These are phyloP conservation scores for Caenorhabditis sinica DNA, from an alignment of 2,888 invertebrate species.

Conservation along the genomic window DNA sequence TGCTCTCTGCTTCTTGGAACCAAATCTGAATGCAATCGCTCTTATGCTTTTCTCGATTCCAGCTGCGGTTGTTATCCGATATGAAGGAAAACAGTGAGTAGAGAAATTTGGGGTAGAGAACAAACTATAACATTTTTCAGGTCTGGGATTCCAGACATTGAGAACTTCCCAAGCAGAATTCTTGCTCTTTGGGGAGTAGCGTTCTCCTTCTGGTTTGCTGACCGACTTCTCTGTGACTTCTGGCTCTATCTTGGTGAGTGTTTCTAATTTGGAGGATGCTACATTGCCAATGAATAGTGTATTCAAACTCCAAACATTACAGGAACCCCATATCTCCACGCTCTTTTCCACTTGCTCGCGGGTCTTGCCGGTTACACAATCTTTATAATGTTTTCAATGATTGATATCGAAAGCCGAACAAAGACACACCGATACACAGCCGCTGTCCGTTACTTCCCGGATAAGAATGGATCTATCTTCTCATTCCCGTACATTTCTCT, in stretches of 20 bases:
- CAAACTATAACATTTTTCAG: conserved; percentile 62
- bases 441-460: conserved; percentile 75
- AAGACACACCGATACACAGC: conserved; percentile 76
- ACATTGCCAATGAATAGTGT: too few species aligned
- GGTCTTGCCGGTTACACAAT: conserved; percentile 81
- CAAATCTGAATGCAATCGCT: conserved; percentile 81
- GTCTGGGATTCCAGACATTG: conserved; percentile 79
- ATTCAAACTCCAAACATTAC: not conserved
- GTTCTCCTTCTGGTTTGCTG: conserved; percentile 80
- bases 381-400: conserved; percentile 82
- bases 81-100: conserved; percentile 78
- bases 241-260: conserved; percentile 80
- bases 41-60: conserved; percentile 81
- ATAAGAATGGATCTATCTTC: conserved; percentile 73
- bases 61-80: conserved; percentile 76
- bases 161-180: conserved; percentile 76
- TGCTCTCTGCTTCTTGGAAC: conserved; percentile 81
- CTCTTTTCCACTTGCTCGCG: conserved; percentile 81
- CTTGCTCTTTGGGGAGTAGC: conserved; percentile 80
- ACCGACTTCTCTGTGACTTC: conserved; percentile 80
- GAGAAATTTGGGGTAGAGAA: not conserved
- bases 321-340: conserved; percentile 82
- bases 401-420: conserved; percentile 79
- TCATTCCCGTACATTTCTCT: conserved; percentile 76
- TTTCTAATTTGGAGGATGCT: too few species aligned